Percentiles rank a stretch among this genome's conserved stretches.
phyloP scores from a whole-genome alignment of 2,797 vertebrate species.

The Coranthus polyacanthus region DNA sequence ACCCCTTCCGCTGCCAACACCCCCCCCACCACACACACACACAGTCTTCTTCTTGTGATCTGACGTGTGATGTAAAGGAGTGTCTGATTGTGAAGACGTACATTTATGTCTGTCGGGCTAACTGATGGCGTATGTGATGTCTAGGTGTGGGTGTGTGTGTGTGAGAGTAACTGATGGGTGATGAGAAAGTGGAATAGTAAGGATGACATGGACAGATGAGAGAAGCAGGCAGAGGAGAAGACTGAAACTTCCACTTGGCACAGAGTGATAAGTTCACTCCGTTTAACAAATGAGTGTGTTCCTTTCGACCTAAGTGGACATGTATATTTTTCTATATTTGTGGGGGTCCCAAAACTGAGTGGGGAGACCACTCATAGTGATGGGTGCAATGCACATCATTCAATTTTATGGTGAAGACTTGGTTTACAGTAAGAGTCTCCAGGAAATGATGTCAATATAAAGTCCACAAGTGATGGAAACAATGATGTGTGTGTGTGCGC shows the following conservation, averaged over 20 bases:
- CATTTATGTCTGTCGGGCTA: slow-evolving; percentile 53
- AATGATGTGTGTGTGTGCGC: slow-evolving; percentile 14
- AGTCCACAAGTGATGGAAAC: too few species aligned
- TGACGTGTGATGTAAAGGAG: slow-evolving; percentile 55
- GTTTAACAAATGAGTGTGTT: slow-evolving; percentile 38
- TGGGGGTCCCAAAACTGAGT: too few species aligned
- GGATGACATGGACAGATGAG: slow-evolving; percentile 51
- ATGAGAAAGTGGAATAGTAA: slow-evolving; percentile 76
- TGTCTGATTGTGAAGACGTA: slow-evolving; percentile 47
- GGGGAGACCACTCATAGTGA: too few species aligned
- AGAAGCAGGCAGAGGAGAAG: slow-evolving; percentile 53
- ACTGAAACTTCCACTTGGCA: slow-evolving; percentile 84
- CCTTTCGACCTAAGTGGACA: slow-evolving; percentile 5
- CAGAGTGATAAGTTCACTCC: slow-evolving; percentile 77
- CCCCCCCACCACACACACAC: not conserved
- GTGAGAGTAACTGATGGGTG: slow-evolving; percentile 83
- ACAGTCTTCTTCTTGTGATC: not conserved
- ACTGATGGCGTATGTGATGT: slow-evolving; percentile 50
- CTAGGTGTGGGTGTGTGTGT: slow-evolving; percentile 29
- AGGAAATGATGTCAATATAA: too few species aligned
- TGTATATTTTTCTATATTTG: not conserved
- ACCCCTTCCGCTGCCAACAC: slow-evolving; percentile 49
- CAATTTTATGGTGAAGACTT: too few species aligned
- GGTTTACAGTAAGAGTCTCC: too few species aligned
- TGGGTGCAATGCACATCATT: too few species aligned